Conservation (phyloP, 2,797 vertebrate species). For the Capromys pilorides region DNA sequence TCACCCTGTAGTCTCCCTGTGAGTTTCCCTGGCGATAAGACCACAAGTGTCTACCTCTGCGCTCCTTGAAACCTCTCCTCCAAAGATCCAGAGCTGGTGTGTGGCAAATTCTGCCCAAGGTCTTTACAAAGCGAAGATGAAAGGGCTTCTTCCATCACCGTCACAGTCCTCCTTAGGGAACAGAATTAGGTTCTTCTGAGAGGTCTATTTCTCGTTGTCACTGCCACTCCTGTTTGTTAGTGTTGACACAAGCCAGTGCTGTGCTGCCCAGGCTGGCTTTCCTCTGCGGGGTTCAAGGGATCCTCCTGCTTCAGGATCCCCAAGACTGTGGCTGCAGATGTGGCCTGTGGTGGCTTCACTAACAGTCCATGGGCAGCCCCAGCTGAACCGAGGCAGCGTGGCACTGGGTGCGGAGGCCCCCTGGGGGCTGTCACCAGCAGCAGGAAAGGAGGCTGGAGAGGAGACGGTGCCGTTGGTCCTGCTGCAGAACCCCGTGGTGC, state of each 20-base stretch:
- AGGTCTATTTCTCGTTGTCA: background rate
- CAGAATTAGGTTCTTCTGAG: background rate
- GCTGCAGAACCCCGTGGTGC: background rate
- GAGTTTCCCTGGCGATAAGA: background rate
- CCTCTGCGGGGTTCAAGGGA: background rate
- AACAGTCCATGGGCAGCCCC: no score
- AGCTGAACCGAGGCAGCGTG: no score
- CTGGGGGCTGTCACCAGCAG: background rate
- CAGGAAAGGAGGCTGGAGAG: background rate
- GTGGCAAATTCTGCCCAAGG: background rate
- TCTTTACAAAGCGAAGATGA: background rate
- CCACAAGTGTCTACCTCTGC: background rate
- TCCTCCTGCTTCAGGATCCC: background rate
- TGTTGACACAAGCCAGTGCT: background rate
- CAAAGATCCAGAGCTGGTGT: background rate
- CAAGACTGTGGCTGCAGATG: background rate
- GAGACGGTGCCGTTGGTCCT: background rate
- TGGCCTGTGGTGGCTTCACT: background rate
- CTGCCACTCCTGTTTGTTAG: background rate
- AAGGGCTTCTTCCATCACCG: background rate
- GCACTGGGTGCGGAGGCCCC: no score
- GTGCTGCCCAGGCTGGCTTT: background rate
- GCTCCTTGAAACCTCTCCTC: conserved; percentile 5
- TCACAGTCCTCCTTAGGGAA: background rate
- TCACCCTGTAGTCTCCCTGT: background rate